Conservation (phyloP, 2,113 vertebrate species). For the Equus przewalskii region DNA sequence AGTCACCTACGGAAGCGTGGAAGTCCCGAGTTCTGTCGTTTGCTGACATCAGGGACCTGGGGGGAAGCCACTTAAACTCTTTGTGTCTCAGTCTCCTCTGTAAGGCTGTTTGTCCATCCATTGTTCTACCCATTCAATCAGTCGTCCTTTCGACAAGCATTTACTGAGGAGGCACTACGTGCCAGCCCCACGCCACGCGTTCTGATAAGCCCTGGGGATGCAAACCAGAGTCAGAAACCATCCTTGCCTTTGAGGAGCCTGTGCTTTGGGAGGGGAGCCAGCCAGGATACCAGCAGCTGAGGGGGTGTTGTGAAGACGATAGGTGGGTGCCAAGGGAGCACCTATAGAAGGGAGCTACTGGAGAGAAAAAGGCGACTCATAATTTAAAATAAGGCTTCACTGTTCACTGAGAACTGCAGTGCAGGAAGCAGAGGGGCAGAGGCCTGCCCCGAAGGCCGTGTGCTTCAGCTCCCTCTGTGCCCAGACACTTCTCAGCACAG, state of each 20-base stretch:
- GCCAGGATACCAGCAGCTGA: not conserved
- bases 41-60: not conserved
- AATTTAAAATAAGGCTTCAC: not conserved
- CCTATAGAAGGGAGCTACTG: not conserved
- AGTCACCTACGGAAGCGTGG: not conserved
- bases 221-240: not conserved
- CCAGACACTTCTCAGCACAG: not conserved
- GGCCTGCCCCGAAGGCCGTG: too few species aligned
- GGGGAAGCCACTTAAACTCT: not conserved
- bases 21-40: not conserved
- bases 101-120: not conserved
- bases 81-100: not conserved
- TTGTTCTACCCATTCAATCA: not conserved
- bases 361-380: not conserved
- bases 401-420: not conserved
- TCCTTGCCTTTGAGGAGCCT: not conserved
- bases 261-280: not conserved
- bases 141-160: not conserved
- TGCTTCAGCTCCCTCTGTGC: not conserved
- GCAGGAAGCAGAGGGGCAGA: not conserved
- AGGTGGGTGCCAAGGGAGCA: not conserved
- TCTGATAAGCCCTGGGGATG: too few species aligned
- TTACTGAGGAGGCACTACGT: not conserved
- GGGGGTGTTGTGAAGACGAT: not conserved
- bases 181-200: too few species aligned